A percentile compares a stretch with the other conserved stretches of the same genome.
These are phyloP conservation scores for Syngnathus floridae DNA, from an alignment of 2,113 vertebrate genomes.

Conservation along the genomic window DNA sequence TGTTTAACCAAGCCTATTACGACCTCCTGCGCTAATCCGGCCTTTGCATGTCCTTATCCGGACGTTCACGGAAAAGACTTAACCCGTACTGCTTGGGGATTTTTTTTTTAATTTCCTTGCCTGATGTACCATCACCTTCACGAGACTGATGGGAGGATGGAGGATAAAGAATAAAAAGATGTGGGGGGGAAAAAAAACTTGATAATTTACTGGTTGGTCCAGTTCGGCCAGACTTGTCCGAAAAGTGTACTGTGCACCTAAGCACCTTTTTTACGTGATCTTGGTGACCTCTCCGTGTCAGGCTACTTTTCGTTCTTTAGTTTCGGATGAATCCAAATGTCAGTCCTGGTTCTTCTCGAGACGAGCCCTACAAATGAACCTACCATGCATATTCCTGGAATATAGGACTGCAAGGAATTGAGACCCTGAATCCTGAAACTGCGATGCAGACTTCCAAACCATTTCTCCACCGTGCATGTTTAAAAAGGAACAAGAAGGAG, in stretches of 20 bases:
- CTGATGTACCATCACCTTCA: background rate
- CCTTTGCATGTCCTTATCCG: constrained; percentile 59
- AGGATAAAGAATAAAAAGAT: too few species aligned
- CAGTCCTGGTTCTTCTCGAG: too few species aligned
- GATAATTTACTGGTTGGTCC: too few species aligned
- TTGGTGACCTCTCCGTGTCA: too few species aligned
- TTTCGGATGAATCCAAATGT: background rate
- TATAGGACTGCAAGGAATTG: background rate
- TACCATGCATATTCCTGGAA: background rate
- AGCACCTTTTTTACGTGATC: too few species aligned
- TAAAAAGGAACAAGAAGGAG: constrained; percentile 7
- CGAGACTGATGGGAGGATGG: background rate
- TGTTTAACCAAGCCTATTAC: constrained; percentile 70
- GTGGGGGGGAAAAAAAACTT: too few species aligned
- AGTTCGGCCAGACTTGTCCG: too few species aligned
- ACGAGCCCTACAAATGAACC: background rate
- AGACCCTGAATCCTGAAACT: background rate
- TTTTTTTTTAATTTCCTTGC: background rate
- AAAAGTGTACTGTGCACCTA: too few species aligned
- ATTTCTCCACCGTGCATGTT: background rate
- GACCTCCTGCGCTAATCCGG: constrained; percentile 62
- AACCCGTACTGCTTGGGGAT: constrained; percentile 16
- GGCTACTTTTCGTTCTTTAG: too few species aligned
- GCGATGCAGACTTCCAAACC: background rate
- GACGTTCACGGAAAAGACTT: constrained; percentile 47